Evolutionary conservation across 1,140 invertebrate genomes (phyloP).

Genomic region (Lordiphosa stackelbergi): DNA sequence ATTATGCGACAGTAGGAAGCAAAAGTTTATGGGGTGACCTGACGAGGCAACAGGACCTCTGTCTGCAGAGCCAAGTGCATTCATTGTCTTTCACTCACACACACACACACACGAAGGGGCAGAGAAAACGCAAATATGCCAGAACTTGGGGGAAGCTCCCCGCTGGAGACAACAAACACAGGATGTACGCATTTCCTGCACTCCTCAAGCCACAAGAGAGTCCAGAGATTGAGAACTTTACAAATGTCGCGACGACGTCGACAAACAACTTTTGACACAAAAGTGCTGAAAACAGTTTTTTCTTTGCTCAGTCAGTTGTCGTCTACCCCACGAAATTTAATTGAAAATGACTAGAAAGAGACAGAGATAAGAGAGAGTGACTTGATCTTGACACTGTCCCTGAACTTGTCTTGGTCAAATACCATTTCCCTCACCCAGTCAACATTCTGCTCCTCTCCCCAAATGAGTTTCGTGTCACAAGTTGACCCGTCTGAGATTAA

Average conservation of each 20-base stretch:
- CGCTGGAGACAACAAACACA: conserved; percentile 57
- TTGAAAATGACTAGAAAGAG: conserved; percentile 63
- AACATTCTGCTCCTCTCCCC: conserved; percentile 14
- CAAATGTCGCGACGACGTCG: conserved; percentile 67
- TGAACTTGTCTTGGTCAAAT: conserved; percentile 49
- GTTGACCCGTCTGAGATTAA: conserved; percentile 70
- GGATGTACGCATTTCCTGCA: conserved; percentile 72
- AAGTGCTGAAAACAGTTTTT: conserved; percentile 71
- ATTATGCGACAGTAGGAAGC: conserved; percentile 67
- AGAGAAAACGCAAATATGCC: conserved; percentile 60
- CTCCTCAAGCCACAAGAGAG: conserved; percentile 24
- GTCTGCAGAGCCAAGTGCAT: conserved; percentile 47
- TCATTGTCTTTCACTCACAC: conserved; percentile 56
- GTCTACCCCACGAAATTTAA: conserved; percentile 52
- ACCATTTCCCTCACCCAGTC: conserved; percentile 23
- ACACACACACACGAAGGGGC: conserved; percentile 7
- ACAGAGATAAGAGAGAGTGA: conserved; percentile 18
- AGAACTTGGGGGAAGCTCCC: conserved; percentile 28
- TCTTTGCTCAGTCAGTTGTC: conserved; percentile 33
- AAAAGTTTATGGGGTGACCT: conserved; percentile 61
- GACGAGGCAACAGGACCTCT: neutral
- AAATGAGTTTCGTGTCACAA: conserved; percentile 73
- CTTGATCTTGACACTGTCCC: conserved; percentile 68
- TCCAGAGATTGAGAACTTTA: conserved; percentile 21
- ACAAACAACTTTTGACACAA: conserved; percentile 67